Percentiles rank a stretch among this genome's conserved stretches.
Conservation (phyloP, 1,140 invertebrate genomes). For the Lineus longissimus region DNA sequence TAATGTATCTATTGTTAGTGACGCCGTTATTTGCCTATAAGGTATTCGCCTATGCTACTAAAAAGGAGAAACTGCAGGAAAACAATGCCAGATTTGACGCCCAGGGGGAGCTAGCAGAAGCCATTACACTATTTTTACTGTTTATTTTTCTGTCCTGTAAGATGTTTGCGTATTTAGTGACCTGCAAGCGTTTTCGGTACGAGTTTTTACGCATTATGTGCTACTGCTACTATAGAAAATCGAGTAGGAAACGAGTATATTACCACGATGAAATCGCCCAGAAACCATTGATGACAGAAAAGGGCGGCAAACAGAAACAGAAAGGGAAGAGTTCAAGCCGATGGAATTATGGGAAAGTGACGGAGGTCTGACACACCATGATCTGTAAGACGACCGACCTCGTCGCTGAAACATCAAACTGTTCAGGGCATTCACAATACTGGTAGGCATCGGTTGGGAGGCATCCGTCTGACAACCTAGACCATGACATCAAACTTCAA, state of each 20-base stretch:
- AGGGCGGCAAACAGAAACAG: too few species aligned
- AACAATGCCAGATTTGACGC: not conserved
- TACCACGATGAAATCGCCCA: not conserved
- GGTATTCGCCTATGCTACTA: constrained; percentile 9
- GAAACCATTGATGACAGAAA: not conserved
- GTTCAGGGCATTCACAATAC: too few species aligned
- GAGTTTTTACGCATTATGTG: constrained; percentile 14
- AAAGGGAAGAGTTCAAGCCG: too few species aligned
- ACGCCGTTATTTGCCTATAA: constrained; percentile 10
- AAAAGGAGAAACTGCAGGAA: not conserved
- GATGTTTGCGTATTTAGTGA: constrained; percentile 26
- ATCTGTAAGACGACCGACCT: too few species aligned
- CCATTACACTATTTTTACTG: constrained; percentile 7
- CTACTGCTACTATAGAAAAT: not conserved
- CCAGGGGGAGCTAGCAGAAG: constrained; percentile 4
- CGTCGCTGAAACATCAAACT: too few species aligned
- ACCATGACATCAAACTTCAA: too few species aligned
- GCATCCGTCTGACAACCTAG: too few species aligned
- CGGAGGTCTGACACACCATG: too few species aligned
- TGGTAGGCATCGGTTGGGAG: too few species aligned
- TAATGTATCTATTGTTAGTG: constrained; percentile 13
- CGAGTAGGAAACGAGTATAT: not conserved
- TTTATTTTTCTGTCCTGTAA: constrained; percentile 33
- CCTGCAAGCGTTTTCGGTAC: constrained; percentile 24
- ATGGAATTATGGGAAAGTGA: too few species aligned